Evolutionary conservation across 2,888 invertebrate genomes (phyloP).

Genomic region (Stenodema calcarata): DNA sequence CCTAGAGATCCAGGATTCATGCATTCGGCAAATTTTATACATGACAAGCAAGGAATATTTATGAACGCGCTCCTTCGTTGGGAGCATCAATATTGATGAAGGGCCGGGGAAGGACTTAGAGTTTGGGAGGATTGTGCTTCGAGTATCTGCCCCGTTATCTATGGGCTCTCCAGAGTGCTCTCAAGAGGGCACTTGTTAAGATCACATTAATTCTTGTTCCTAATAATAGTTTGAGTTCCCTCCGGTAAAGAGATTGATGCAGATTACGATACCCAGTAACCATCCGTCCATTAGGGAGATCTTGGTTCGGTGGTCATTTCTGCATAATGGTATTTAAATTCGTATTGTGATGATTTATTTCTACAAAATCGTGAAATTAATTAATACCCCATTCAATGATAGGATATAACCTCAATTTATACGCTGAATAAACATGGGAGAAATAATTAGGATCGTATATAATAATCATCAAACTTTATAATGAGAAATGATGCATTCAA

Average conservation of each 20-base stretch:
- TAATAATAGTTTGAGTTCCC: not conserved
- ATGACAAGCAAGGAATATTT: not conserved
- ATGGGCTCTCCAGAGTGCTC: not conserved
- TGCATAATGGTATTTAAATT: no score
- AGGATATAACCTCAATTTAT: no score
- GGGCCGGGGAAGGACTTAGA: not conserved
- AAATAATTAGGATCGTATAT: no score
- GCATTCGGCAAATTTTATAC: not conserved
- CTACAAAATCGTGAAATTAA: no score
- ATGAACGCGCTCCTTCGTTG: not conserved
- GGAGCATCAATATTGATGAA: not conserved
- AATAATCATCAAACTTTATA: no score
- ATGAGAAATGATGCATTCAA: no score
- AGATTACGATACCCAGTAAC: not conserved
- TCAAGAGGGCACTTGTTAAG: not conserved
- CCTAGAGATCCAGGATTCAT: not conserved
- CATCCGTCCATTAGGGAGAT: no score
- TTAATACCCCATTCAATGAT: no score
- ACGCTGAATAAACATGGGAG: no score
- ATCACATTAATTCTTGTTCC: not conserved
- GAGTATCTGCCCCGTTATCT: not conserved
- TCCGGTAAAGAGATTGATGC: not conserved
- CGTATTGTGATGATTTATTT: no score
- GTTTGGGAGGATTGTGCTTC: not conserved
- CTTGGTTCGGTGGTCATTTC: no score